phyloP scores from a whole-genome alignment of 1,140 invertebrate genomes.

The Ips nitidus region DNA sequence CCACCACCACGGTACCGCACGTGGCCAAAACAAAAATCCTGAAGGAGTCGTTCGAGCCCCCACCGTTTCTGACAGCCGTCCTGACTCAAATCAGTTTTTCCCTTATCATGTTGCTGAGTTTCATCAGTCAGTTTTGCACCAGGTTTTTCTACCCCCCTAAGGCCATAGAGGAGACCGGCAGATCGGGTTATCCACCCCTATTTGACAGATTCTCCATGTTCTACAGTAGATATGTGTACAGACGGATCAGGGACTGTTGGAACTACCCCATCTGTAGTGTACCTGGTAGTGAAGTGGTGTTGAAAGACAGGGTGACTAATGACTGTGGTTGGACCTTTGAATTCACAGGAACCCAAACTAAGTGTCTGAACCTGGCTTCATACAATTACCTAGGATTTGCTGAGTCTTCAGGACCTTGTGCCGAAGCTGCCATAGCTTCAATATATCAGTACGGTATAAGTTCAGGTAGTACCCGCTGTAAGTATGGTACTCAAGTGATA shows the following conservation, averaged over 20 bases:
- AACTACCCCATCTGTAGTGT: constrained; percentile 91
- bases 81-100: constrained; percentile 89
- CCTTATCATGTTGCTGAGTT: constrained; percentile 82
- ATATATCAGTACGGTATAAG: constrained; percentile 70
- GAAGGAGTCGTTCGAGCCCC: constrained; percentile 80
- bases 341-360: constrained; percentile 79
- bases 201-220: constrained; percentile 92
- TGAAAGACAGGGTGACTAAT: constrained; percentile 82
- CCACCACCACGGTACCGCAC: neutral
- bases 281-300: constrained; percentile 80
- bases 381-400: constrained; percentile 94
- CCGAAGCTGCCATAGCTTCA: constrained; percentile 65
- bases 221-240: constrained; percentile 91
- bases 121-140: constrained; percentile 64
- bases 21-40: constrained; percentile 27
- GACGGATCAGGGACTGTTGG: constrained; percentile 90
- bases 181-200: constrained; percentile 87
- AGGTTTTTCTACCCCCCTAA: constrained; percentile 73
- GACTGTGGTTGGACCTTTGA: constrained; percentile 93
- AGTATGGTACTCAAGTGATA: constrained; percentile 69
- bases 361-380: constrained; percentile 86
- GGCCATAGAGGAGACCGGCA: constrained; percentile 73
- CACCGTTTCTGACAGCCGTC: constrained; percentile 76
- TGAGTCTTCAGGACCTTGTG: constrained; percentile 71
- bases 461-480: constrained; percentile 63